Evolutionary conservation across 1,140 invertebrate genomes (phyloP).

Genomic region (Papilio aristodemus): DNA sequence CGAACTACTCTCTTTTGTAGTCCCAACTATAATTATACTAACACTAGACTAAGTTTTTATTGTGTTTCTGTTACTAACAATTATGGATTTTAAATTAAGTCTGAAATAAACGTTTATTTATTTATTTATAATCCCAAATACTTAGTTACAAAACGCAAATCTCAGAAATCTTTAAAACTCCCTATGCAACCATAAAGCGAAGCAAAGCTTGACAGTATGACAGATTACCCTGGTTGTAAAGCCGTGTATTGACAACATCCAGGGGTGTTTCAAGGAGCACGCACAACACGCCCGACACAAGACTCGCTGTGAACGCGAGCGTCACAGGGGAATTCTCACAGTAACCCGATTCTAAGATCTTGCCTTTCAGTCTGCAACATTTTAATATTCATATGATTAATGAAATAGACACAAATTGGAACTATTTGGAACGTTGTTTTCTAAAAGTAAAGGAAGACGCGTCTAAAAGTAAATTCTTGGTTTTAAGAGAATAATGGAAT

Average conservation of each 20-base stretch:
- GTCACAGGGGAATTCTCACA: conserved; percentile 78
- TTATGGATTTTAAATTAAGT: too few species aligned
- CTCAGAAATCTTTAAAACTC: neutral
- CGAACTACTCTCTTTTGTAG: neutral
- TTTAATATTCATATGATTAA: neutral
- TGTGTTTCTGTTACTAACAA: too few species aligned
- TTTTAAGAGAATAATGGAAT: too few species aligned
- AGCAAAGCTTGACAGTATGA: conserved; percentile 27
- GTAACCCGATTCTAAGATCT: conserved; percentile 81
- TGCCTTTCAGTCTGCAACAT: conserved; percentile 78
- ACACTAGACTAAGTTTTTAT: too few species aligned
- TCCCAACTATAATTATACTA: too few species aligned
- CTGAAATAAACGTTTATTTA: too few species aligned
- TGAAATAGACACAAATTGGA: neutral
- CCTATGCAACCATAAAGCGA: neutral
- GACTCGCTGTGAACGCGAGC: conserved; percentile 85
- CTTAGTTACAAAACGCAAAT: neutral
- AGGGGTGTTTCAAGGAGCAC: conserved; percentile 90
- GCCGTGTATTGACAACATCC: conserved; percentile 81
- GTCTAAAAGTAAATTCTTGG: too few species aligned
- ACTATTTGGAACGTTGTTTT: neutral
- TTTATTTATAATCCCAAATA: too few species aligned
- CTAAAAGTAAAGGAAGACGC: too few species aligned
- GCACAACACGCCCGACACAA: conserved; percentile 86
- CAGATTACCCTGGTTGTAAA: conserved; percentile 71